Base-by-base conservation (phyloP, 2,113 vertebrate genomes). In the Cnemophilus loriae region DNA sequence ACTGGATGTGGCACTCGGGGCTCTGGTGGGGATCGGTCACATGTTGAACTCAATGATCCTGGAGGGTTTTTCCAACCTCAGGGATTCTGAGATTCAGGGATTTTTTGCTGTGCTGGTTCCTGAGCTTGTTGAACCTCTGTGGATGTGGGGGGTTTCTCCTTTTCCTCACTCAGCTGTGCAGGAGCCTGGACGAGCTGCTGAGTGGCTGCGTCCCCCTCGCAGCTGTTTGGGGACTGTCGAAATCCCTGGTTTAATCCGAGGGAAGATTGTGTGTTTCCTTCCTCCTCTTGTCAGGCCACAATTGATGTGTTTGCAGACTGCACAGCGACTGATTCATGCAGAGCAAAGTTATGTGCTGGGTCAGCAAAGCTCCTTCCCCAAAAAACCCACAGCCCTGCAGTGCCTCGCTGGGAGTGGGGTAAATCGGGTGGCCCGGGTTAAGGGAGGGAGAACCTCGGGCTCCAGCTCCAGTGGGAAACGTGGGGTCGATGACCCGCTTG, bases 281-380 rank as follows among this genome's bases (percentile, higher is more conserved):
- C 96, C 96, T 95, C 88, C 86, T 71, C 10, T 55, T 24, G 75
- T 92, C 92, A 91, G 89, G 71, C 90, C 85, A 46, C 86, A 90
- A 80, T 75, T 90, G 94, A 93, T 93, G 85, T 60, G 39, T 86
- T 89, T 94, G 93, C 91, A 88, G 94, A 65, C 78, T 95, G 92
- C 79, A 33, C 90, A 59, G 49, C 92, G 10, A 91, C 95, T 92
- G 92, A 94, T 95, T 93, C 88, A 92, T 69, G 79, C 83, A 15
- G 91, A 74, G 77, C 87, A 55, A 63, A 87, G 93, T 87, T 89
- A 91, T 94, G 92, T 89, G 96, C 95, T 96, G 84, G 81, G 23
- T 96, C 95, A 96, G 95, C 96, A 94, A 41, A 94, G 73, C 92
- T 93, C 21, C 6, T 95, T 93, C 92, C 93, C 95, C 89, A 74